Percentiles rank a stretch among this genome's conserved stretches.
Evolutionary conservation across 2,113 vertebrate genomes (phyloP).

Genomic region (Melanerpes formicivorus): DNA sequence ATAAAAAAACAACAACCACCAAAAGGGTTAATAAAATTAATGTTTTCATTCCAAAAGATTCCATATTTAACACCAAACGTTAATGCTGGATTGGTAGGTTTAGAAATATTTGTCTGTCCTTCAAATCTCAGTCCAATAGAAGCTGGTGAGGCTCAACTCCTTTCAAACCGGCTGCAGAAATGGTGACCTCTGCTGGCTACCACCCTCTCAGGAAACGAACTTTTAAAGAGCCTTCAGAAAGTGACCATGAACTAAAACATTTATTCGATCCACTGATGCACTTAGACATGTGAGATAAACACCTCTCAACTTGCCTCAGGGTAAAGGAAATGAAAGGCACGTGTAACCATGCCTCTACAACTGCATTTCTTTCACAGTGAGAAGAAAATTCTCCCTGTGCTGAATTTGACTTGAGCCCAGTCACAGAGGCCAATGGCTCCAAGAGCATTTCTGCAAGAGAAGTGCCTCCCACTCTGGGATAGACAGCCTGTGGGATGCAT

Average conservation of each 20-base stretch:
- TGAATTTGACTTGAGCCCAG: background rate
- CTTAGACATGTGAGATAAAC: background rate
- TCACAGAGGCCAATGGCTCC: background rate
- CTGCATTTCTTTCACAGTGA: background rate
- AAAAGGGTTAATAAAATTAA: background rate
- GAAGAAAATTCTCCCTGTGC: background rate
- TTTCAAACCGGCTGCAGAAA: background rate
- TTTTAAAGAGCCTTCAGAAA: background rate
- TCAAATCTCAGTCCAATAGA: background rate
- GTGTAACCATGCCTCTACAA: fast-evolving
- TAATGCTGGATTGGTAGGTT: background rate
- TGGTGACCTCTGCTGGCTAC: conserved; percentile 63
- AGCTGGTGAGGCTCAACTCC: background rate
- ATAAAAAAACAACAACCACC: background rate
- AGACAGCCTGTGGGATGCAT: background rate
- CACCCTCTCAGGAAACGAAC: background rate
- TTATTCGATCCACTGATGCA: background rate
- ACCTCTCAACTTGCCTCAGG: background rate
- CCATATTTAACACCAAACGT: background rate
- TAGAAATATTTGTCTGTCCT: background rate
- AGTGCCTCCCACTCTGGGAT: background rate
- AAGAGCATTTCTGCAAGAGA: background rate
- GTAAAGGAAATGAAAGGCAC: background rate
- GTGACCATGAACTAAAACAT: background rate
- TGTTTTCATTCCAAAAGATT: background rate